Evolutionary conservation across 2,113 vertebrate species (phyloP).

Genomic region (Hippocampus abdominalis): DNA sequence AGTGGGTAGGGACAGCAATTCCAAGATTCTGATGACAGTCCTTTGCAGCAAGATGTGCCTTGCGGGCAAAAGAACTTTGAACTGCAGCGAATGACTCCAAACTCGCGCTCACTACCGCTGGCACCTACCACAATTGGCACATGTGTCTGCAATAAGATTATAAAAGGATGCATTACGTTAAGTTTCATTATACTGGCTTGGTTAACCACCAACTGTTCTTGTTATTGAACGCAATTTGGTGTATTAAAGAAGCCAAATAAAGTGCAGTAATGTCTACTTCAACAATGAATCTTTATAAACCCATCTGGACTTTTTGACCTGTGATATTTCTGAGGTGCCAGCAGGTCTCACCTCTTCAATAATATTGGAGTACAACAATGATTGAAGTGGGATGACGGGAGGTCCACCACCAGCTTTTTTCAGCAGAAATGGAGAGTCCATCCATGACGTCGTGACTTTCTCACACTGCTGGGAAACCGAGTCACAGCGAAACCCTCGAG

Average conservation of each 20-base stretch:
- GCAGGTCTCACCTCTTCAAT: background rate
- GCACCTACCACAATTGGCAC: conserved; percentile 26
- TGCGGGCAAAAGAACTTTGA: conserved; percentile 44
- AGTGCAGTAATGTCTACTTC: too few relatives aligned
- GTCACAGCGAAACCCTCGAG: conserved; percentile 54
- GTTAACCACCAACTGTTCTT: too few relatives aligned
- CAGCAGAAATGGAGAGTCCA: conserved; percentile 28
- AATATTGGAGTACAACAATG: background rate
- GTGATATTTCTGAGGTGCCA: too few relatives aligned
- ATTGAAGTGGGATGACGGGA: background rate
- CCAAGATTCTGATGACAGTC: conserved; percentile 37
- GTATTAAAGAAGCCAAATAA: too few relatives aligned
- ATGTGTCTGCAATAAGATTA: conserved; percentile 29
- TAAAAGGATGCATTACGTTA: background rate
- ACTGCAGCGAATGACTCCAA: conserved; percentile 59
- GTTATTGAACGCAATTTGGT: too few relatives aligned
- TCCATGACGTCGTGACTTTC: conserved; percentile 34
- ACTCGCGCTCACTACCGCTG: background rate
- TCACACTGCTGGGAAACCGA: conserved; percentile 36
- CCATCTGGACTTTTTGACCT: too few relatives aligned
- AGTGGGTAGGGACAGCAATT: conserved; percentile 66
- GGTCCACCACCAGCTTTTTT: conserved; percentile 37
- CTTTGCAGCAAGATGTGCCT: conserved; percentile 62
- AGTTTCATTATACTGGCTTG: too few relatives aligned
- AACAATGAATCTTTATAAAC: too few relatives aligned